A percentile compares a stretch with the other conserved stretches of the same genome.
Evolutionary conservation across 2,113 vertebrate species (phyloP).

Genomic region (Psophia crepitans): DNA sequence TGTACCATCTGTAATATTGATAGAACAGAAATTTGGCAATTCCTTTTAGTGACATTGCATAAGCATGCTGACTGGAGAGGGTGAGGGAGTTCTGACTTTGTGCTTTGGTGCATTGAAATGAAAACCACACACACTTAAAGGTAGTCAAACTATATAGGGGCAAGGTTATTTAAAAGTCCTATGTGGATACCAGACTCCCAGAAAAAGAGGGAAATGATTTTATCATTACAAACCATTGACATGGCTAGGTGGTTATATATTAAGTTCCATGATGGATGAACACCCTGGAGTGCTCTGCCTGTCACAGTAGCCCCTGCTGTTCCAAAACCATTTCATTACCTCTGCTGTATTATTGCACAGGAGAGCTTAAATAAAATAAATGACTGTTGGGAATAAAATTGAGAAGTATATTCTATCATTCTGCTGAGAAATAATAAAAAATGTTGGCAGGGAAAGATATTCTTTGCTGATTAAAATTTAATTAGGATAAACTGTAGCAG

Average conservation of each 20-base stretch:
- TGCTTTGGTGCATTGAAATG: slow-evolving; percentile 8
- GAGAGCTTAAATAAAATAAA: slow-evolving; percentile 55
- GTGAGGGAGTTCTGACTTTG: not conserved
- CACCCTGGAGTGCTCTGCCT: not conserved
- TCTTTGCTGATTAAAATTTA: slow-evolving; percentile 55
- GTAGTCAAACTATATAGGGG: not conserved
- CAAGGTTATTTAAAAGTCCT: not conserved
- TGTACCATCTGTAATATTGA: slow-evolving; percentile 45
- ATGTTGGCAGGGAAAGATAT: not conserved
- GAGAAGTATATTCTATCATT: slow-evolving; percentile 50
- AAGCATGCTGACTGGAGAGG: slow-evolving; percentile 13
- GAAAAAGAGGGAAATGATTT: not conserved
- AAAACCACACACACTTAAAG: not conserved
- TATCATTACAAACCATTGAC: slow-evolving; percentile 27
- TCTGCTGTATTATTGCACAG: slow-evolving; percentile 39
- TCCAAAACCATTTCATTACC: slow-evolving; percentile 43
- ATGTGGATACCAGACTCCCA: not conserved
- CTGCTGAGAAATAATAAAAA: slow-evolving; percentile 19
- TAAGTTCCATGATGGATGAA: slow-evolving; percentile 31
- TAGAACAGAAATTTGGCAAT: slow-evolving; percentile 20
- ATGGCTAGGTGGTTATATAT: slow-evolving; percentile 1
- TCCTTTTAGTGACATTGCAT: slow-evolving; percentile 11
- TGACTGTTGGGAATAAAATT: slow-evolving; percentile 37
- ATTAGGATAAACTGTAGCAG: slow-evolving; percentile 44
- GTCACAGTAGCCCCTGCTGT: slow-evolving; percentile 16